These are phyloP conservation scores for Julus scanicus DNA, from an alignment of 2,888 invertebrate genomes.

Conservation along the genomic window DNA sequence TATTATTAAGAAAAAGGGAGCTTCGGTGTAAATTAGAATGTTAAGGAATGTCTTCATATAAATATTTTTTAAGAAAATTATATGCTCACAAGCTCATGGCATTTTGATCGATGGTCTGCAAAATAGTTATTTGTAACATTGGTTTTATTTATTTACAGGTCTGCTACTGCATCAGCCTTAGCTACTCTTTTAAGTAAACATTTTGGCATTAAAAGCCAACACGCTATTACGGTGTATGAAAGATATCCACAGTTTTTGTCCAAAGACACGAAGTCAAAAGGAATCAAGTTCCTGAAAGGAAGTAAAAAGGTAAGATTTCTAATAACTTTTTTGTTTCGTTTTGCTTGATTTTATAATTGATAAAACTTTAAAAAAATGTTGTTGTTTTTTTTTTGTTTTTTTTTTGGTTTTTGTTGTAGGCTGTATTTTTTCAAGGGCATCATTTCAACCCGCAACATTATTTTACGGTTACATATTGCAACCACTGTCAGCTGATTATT, in stretches of 20 bases:
- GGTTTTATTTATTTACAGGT: constrained; percentile 50
- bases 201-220: constrained; percentile 75
- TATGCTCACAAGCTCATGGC: too few species aligned
- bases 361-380: not conserved
- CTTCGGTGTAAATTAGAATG: too few species aligned
- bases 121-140: not conserved
- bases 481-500: constrained; percentile 90
- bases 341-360: not conserved
- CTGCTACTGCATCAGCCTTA: constrained; percentile 80
- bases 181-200: constrained; percentile 83
- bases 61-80: too few species aligned
- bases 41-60: too few species aligned
- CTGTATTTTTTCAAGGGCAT: constrained; percentile 87
- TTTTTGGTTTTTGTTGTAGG: constrained; percentile 62
- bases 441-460: constrained; percentile 89
- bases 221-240: constrained; percentile 73
- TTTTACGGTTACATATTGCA: constrained; percentile 89
- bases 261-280: constrained; percentile 82
- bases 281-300: constrained; percentile 74
- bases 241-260: constrained; percentile 85
- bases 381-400: constrained; percentile 58
- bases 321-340: constrained; percentile 24
- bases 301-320: constrained; percentile 72
- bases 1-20: too few species aligned
- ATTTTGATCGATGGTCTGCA: not conserved